Conservation (phyloP, 2,888 invertebrate species). For the Peribatodes rhomboidaria region DNA sequence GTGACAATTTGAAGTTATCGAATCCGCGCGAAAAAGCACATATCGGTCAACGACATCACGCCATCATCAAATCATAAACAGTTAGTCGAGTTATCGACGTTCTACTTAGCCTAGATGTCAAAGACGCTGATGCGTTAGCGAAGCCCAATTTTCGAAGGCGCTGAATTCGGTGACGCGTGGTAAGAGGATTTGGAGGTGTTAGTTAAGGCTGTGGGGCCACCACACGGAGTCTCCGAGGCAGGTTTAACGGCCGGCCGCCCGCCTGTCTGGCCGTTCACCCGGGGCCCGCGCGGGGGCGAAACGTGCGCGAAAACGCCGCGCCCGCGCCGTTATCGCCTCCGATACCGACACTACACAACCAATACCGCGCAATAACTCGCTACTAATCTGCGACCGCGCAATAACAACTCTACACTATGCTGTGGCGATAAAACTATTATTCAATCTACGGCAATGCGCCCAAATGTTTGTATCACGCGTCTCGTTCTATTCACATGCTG, state of each 20-base stretch:
- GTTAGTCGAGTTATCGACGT: constrained; percentile 32
- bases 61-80: constrained; percentile 31
- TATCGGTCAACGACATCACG: constrained; percentile 23
- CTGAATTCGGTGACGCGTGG: constrained; percentile 36
- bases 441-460: constrained; percentile 19
- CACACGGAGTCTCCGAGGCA: constrained; percentile 71
- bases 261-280: constrained; percentile 86
- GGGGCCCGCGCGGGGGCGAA: constrained; percentile 81
- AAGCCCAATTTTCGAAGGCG: constrained; percentile 38
- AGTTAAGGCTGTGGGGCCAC: constrained; percentile 69
- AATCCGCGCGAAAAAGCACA: constrained; percentile 23
- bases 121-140: constrained; percentile 35
- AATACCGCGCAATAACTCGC: constrained; percentile 25
- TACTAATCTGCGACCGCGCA: constrained; percentile 13
- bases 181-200: constrained; percentile 52
- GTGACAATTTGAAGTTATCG: not conserved
- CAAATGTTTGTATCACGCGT: constrained; percentile 25
- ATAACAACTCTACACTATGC: not conserved
- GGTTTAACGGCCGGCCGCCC: constrained; percentile 85
- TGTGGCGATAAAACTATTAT: not conserved
- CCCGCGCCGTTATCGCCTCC: constrained; percentile 72
- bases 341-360: constrained; percentile 41
- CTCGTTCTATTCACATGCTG: constrained; percentile 25
- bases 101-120: constrained; percentile 32
- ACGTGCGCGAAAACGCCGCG: constrained; percentile 82